phyloP scores from a whole-genome alignment of 2,113 vertebrate genomes.

The Notechis scutatus region DNA sequence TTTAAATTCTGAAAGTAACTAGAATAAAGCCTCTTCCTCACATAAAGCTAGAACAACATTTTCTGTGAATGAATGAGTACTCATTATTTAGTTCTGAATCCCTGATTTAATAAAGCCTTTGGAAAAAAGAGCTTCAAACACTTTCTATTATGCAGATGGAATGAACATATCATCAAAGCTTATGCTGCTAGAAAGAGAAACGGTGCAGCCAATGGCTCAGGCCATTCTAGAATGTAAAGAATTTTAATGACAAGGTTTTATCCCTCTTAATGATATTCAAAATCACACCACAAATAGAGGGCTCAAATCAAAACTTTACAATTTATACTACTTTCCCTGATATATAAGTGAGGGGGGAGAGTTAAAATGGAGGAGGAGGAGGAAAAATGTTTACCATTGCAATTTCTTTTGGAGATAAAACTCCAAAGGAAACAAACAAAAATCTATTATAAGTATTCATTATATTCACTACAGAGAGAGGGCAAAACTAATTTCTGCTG shows the following conservation, averaged over 20 bases:
- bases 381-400: conserved; percentile 39
- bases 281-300: conserved; percentile 44
- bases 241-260: background rate
- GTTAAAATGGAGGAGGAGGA: background rate
- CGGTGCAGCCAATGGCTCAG: conserved; percentile 20
- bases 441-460: conserved; percentile 49
- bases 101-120: conserved; percentile 45
- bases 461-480: conserved; percentile 31
- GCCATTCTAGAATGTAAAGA: conserved; percentile 26
- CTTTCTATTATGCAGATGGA: conserved; percentile 30
- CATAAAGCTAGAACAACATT: conserved; percentile 20
- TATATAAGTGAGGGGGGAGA: background rate
- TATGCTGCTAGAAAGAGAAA: background rate
- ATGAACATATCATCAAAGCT: conserved; percentile 31
- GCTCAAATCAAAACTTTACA: conserved; percentile 34
- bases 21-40: conserved; percentile 23
- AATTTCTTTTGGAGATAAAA: conserved; percentile 45
- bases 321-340: conserved; percentile 37
- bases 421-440: conserved; percentile 48
- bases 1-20: conserved; percentile 37
- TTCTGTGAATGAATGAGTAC: conserved; percentile 40
- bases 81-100: conserved; percentile 42
- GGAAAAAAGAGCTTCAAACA: conserved; percentile 47
- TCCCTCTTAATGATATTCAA: conserved; percentile 27
- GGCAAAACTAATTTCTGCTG: conserved; percentile 56